Conservation (phyloP, 2,797 vertebrate species). For the Sebastiscus albofasciatus region DNA sequence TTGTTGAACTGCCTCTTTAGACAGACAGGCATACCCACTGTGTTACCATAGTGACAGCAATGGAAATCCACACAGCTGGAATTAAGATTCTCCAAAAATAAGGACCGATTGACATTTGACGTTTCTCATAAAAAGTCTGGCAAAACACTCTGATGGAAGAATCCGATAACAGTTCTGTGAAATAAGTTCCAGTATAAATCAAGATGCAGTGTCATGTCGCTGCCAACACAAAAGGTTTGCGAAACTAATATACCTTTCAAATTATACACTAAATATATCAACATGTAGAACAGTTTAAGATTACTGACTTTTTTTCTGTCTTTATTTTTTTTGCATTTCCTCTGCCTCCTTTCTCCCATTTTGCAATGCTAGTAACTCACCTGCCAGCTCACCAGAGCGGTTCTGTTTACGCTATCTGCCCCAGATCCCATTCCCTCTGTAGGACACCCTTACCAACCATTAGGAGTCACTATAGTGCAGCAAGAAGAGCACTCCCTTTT, state of each 20-base stretch:
- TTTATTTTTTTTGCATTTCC: not conserved
- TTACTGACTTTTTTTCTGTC: not conserved
- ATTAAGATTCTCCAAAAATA: constrained; percentile 32
- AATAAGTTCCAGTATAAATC: constrained; percentile 5
- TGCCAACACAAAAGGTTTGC: not conserved
- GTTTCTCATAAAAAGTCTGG: constrained; percentile 8
- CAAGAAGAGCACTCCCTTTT: not conserved
- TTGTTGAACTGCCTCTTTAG: constrained; percentile 36
- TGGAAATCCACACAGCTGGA: constrained; percentile 51
- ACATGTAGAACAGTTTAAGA: not conserved
- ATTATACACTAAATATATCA: not conserved
- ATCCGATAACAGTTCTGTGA: not conserved
- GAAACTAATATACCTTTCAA: not conserved
- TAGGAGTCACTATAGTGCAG: not conserved
- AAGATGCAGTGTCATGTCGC: not conserved
- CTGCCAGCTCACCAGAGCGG: not conserved
- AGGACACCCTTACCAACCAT: not conserved
- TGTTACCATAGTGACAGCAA: constrained; percentile 61
- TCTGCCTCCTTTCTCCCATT: not conserved
- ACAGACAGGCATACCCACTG: constrained; percentile 42
- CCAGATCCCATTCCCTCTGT: not conserved
- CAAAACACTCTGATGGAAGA: not conserved
- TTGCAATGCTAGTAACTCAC: not conserved
- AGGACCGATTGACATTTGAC: constrained; percentile 5
- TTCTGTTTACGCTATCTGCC: not conserved